Evolutionary conservation across 2,888 invertebrate species (phyloP), one percentile per base, ranked within the genome.

Genomic region (Bruchidius siliquastri): DNA sequence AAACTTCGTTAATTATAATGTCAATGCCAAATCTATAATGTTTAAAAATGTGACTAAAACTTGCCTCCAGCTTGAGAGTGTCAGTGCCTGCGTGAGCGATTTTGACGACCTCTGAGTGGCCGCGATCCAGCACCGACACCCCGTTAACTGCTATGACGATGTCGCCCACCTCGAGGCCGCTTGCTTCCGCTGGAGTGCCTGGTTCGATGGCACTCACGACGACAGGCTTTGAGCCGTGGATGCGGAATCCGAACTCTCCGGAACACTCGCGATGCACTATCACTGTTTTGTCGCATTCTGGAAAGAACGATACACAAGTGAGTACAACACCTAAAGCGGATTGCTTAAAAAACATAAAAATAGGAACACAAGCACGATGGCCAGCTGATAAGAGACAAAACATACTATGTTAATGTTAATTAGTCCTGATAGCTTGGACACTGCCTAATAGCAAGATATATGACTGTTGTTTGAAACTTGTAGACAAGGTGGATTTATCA

Each of bases 211-310:
- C 96, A 2, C 97, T 97, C 30, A 98, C 96, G 20, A 97, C 96
- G n/a, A 97, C 97, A 0, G 98, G 98, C 83, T 96, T 95, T 74
- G 96, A 96, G 26, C 97, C 97, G 82, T 97, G 96, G 83, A 98
- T 97, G 76, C 98, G 92, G 86, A 98, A 97, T 20, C 97, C 97
- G 85, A 97, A 98, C 84, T 97, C 97, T 67, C 95, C 95, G 22
- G 93, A 92, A 49, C 49, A 49, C 80, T 94, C 93, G 72, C 95
- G 91, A 78, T 92, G 91, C 3, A 96, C 94, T 72, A 93, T 90
- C 49, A 97, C 94, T 21, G 93, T 93, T 86, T 96, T 96, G 88
- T 96, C 96, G 82, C 94, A 93, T 86, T 95, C 96, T 96, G 87
- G 4, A 88, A 69, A 69, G 71, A 49, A 70, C n/a, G n/a, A n/a